These are phyloP conservation scores for Amyelois transitella DNA, from an alignment of 1,140 invertebrate species.

Conservation along the genomic window DNA sequence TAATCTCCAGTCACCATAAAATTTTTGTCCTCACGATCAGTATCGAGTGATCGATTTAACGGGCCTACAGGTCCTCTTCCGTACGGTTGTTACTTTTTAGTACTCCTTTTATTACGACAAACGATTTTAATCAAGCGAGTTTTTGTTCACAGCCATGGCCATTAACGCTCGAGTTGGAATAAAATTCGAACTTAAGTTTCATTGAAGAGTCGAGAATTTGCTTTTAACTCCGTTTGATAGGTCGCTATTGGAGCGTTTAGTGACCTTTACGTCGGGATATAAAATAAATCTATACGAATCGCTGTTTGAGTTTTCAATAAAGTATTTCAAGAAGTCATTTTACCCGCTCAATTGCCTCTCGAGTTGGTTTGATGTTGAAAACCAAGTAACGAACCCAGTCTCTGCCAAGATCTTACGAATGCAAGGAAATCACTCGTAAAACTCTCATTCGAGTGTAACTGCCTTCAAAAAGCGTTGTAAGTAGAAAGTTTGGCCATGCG, in stretches of 20 bases:
- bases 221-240: constrained; percentile 62
- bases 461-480: constrained; percentile 45
- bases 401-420: constrained; percentile 4
- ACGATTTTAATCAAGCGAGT: constrained; percentile 74
- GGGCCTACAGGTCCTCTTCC: constrained; percentile 55
- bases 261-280: constrained; percentile 35
- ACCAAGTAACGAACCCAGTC: neutral
- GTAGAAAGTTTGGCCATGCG: constrained; percentile 35
- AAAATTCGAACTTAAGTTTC: constrained; percentile 63
- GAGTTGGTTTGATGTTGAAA: neutral
- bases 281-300: constrained; percentile 42
- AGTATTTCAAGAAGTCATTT: constrained; percentile 1
- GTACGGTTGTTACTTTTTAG: constrained; percentile 72
- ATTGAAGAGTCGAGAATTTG: constrained; percentile 55
- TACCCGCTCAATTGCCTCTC: neutral
- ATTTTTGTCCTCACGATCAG: constrained; percentile 59
- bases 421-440: constrained; percentile 36
- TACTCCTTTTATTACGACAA: constrained; percentile 72
- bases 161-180: constrained; percentile 59
- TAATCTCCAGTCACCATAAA: constrained; percentile 56
- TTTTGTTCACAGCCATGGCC: constrained; percentile 62
- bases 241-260: constrained; percentile 30
- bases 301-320: constrained; percentile 39
- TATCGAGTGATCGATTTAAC: constrained; percentile 68
- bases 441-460: constrained; percentile 54